phyloP scores from a whole-genome alignment of 2,113 vertebrate species.

The Passer domesticus region DNA sequence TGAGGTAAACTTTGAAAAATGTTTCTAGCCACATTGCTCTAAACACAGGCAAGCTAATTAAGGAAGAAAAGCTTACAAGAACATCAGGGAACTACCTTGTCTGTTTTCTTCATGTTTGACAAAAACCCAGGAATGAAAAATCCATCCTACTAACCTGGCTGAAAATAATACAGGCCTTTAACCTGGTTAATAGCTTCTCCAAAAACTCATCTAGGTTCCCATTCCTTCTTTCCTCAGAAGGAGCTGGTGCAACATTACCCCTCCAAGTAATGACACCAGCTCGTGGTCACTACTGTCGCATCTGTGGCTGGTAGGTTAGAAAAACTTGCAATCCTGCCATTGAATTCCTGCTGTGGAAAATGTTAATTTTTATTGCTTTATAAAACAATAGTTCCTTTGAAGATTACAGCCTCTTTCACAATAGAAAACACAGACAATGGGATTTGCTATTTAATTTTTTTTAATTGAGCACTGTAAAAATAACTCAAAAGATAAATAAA shows the following conservation, averaged over 20 bases:
- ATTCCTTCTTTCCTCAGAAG: background rate
- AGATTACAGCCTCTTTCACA: slow-evolving; percentile 55
- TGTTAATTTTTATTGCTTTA: slow-evolving; percentile 59
- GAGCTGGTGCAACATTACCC: background rate
- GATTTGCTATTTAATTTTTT: slow-evolving; percentile 78
- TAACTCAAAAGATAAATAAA: slow-evolving; percentile 76
- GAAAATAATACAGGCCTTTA: background rate
- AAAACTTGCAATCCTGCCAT: slow-evolving; percentile 44
- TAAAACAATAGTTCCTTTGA: slow-evolving; percentile 73
- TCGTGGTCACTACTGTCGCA: background rate
- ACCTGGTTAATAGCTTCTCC: background rate
- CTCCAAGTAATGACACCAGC: background rate
- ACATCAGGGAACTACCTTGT: background rate
- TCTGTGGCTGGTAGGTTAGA: background rate
- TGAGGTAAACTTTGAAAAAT: background rate
- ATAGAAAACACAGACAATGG: slow-evolving; percentile 72
- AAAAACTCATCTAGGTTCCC: background rate
- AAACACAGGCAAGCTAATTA: background rate
- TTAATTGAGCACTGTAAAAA: slow-evolving; percentile 76
- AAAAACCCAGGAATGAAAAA: background rate
- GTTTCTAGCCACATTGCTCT: background rate
- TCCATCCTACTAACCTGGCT: background rate
- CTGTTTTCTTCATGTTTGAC: background rate
- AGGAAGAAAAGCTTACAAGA: background rate
- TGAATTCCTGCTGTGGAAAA: slow-evolving; percentile 66